Conservation (phyloP, 1,140 invertebrate genomes). For the Arctopsyche grandis region DNA sequence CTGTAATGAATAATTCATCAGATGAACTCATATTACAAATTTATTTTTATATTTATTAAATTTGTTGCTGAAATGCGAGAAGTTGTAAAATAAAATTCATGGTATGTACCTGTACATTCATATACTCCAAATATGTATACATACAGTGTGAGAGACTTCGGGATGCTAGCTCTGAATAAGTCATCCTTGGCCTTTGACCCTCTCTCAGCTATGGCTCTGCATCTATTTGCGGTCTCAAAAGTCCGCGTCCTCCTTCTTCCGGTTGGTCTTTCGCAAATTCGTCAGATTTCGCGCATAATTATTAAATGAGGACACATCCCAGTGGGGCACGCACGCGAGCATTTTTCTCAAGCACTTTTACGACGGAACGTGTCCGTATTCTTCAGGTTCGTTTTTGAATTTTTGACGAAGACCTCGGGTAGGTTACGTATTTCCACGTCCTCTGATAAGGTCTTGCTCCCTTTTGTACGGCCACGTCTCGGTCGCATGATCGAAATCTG, state of each 20-base stretch:
- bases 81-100: neutral
- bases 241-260: neutral
- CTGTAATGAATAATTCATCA: too few relatives aligned
- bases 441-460: neutral
- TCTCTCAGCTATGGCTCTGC: neutral
- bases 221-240: slow-evolving; percentile 10
- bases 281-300: neutral
- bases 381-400: neutral
- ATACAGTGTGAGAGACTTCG: neutral
- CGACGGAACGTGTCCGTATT: too few relatives aligned
- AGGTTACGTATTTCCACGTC: neutral
- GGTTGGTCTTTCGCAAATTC: neutral
- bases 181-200: slow-evolving; percentile 13
- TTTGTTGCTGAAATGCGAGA: neutral
- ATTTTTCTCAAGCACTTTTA: too few relatives aligned
- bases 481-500: too few relatives aligned
- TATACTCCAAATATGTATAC: neutral
- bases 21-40: too few relatives aligned
- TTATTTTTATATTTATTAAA: too few relatives aligned
- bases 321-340: neutral
- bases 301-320: slow-evolving; percentile 9
- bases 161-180: neutral
- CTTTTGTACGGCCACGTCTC: neutral
- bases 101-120: neutral
- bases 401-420: neutral